Evolutionary conservation across 2,113 vertebrate species (phyloP), one percentile per base, ranked within the genome.

Genomic region (Picathartes gymnocephalus): DNA sequence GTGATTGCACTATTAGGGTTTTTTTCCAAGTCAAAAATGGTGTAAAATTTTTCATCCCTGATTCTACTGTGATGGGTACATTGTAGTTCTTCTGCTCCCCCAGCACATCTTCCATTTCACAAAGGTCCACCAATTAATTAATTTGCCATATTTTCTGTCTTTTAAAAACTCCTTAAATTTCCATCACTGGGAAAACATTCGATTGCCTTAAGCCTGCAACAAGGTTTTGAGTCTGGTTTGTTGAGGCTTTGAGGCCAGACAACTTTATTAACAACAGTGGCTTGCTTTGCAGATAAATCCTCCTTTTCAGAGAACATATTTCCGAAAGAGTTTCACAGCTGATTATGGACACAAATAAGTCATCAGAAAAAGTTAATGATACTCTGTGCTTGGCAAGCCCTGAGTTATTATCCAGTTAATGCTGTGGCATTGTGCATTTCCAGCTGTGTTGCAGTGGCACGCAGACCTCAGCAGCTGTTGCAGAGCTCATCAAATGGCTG

Each of bases 381-480:
- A 77, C 73, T 96, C 53, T 18, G 66, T 73, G 73, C 92, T 87
- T 91, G 88, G 91, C 88, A 92, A 94, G 86, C 78, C 61, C 87
- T 74, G 92, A 94, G 85, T 92, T 95, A 96, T 93, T 95, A 95
- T 86, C 83, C 81, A 70, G 86, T 93, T 96, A 97, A 81, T 95
- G 93, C 91, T 47, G 65, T 6, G 12, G 88, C 85, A 51, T 68
- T 81, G 72, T 93, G 88, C 72, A 18, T 73, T 97, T 97, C 96
- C 95, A 97, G 96, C 95, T 96, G 97, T 86, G 97, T 64, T 92
- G 91, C 96, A 92, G 90, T 92, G 91, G 90, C 90, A 81, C 1
- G 4, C 92, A 90, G 94, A 92, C 96, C 92, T 90, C 89, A 85
- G 92, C 96, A 96, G 94, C 96, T 97, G 96, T 90, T 96, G 87